A percentile compares a stretch with the other conserved stretches of the same genome.
These are phyloP conservation scores for Theristus sp. DNA, from an alignment of 2,888 invertebrate genomes.

Conservation along the genomic window DNA sequence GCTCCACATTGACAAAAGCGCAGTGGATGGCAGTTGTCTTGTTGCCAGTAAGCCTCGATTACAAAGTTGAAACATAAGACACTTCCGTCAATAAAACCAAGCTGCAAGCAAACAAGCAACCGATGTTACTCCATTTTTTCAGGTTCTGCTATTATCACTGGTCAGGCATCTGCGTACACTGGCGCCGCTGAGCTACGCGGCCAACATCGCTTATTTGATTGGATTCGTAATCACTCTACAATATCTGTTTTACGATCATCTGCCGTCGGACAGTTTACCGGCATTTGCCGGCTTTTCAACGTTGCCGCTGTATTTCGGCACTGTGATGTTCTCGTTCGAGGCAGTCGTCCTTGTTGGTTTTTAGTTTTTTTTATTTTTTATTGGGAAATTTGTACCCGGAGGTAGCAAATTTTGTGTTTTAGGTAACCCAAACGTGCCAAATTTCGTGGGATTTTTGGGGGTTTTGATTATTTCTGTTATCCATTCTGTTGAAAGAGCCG, in stretches of 20 bases:
- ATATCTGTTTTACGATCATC: background rate
- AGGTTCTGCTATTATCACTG: background rate
- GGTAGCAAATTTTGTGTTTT: too few species aligned
- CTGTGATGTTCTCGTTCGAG: constrained; percentile 85
- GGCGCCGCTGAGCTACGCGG: background rate
- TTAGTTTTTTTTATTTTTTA: constrained; percentile 2
- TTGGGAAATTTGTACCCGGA: too few species aligned
- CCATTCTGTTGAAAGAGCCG: too few species aligned
- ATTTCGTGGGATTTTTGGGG: too few species aligned
- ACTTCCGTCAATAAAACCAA: background rate
- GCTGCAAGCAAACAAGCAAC: too few species aligned
- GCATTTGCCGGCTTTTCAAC: constrained; percentile 13
- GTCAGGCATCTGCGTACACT: background rate
- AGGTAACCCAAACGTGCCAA: too few species aligned
- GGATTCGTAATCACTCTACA: background rate
- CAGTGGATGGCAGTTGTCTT: constrained; percentile 23
- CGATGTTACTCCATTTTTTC: background rate
- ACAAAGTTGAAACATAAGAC: background rate
- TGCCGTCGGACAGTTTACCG: constrained; percentile 9
- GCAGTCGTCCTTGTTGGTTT: constrained; percentile 48
- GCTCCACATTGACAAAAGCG: constrained; percentile 23
- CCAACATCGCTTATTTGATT: background rate
- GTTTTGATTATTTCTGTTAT: too few species aligned
- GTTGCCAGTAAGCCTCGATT: background rate
- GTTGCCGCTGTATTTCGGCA: constrained; percentile 74